Evolutionary conservation across 2,797 vertebrate species (phyloP).

Genomic region (Limosa lapponica): DNA sequence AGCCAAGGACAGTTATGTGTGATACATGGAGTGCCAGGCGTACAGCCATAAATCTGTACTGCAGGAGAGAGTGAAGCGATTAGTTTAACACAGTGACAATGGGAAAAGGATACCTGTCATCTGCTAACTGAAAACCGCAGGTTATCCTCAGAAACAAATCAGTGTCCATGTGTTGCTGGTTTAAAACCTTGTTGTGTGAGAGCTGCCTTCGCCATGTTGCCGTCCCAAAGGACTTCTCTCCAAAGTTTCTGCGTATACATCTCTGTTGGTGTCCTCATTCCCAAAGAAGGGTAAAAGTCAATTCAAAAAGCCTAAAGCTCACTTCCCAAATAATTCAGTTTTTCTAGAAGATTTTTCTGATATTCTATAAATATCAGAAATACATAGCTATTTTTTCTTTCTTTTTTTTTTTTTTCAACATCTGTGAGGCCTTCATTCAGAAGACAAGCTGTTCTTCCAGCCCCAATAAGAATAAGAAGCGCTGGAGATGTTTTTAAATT

Average conservation of each 20-base stretch:
- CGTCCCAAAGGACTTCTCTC: not conserved
- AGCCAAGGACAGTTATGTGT: not conserved
- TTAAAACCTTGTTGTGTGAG: not conserved
- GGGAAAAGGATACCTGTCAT: not conserved
- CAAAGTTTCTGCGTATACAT: not conserved
- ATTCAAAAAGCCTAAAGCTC: not conserved
- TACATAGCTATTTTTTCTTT: not conserved
- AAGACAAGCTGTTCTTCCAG: not conserved
- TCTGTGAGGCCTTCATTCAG: not conserved
- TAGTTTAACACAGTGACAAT: not conserved
- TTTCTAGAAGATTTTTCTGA: not conserved
- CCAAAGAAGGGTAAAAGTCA: not conserved
- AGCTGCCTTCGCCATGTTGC: not conserved
- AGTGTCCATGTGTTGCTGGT: accelerated
- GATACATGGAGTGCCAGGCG: not conserved
- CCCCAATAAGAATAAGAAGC: not conserved
- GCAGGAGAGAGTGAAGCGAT: not conserved
- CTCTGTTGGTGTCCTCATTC: not conserved
- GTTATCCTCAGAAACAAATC: not conserved
- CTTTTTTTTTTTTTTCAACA: not conserved
- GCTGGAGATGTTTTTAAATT: not conserved
- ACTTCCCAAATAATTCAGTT: not conserved
- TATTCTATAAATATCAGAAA: not conserved
- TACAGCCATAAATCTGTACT: not conserved
- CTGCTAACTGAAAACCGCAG: not conserved